A percentile compares a stretch with the other conserved stretches of the same genome.
Conservation (phyloP, 1,140 invertebrate genomes). For the Drosophila rufa region DNA sequence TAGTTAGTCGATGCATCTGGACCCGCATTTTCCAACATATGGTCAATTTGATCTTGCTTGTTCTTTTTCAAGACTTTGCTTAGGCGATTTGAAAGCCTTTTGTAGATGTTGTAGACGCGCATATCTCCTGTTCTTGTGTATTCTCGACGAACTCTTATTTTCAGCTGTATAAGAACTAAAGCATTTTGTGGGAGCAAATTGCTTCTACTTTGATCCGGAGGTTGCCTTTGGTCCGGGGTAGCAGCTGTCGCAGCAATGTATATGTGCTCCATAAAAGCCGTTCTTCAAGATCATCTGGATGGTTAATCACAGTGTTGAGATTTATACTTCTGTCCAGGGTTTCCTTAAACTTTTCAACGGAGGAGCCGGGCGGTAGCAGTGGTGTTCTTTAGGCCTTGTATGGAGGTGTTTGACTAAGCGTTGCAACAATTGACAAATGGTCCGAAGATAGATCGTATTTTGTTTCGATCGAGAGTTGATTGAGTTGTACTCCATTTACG, state of each 20-base stretch:
- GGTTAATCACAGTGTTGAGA: background rate
- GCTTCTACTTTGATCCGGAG: background rate
- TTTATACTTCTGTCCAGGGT: background rate
- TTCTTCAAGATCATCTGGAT: slow-evolving; percentile 3
- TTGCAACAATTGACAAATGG: slow-evolving; percentile 85
- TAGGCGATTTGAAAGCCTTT: slow-evolving; percentile 16
- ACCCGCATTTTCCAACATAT: slow-evolving; percentile 11
- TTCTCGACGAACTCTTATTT: background rate
- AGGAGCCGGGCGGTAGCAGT: slow-evolving; percentile 7
- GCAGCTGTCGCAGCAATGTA: slow-evolving; percentile 11
- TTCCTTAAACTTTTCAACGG: slow-evolving; percentile 3
- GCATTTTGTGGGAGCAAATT: slow-evolving; percentile 10
- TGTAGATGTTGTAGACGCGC: slow-evolving; percentile 13
- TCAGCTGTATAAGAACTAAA: background rate
- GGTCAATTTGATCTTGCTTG: slow-evolving; percentile 13
- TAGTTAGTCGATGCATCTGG: slow-evolving; percentile 17
- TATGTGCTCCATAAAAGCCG: background rate
- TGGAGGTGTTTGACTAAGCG: slow-evolving; percentile 5
- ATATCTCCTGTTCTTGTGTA: slow-evolving; percentile 26
- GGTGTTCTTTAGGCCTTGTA: slow-evolving; percentile 11
- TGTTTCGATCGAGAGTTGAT: slow-evolving; percentile 4
- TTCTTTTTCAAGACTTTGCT: slow-evolving; percentile 7
- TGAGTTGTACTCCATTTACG: slow-evolving; percentile 10
- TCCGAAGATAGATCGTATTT: slow-evolving; percentile 17
- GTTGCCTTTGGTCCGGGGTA: background rate